phyloP scores from a whole-genome alignment of 2,888 invertebrate genomes.

The Opisthograptis luteolata region DNA sequence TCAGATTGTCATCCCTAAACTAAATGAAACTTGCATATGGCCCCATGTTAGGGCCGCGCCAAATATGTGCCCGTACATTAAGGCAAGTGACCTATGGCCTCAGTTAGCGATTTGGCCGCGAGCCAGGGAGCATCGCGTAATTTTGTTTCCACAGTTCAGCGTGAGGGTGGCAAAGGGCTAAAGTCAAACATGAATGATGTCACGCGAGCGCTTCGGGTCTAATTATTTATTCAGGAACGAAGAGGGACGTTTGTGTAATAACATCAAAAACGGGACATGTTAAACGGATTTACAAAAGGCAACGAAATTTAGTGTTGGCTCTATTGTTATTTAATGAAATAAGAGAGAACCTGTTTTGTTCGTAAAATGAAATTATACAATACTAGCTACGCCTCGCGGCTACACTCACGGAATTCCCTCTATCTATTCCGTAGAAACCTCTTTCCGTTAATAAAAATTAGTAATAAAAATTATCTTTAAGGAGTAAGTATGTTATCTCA shows the following conservation, averaged over 20 bases:
- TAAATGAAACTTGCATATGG: conserved; percentile 37
- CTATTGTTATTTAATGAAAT: conserved; percentile 1
- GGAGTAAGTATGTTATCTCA: too few relatives aligned
- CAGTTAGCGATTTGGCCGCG: conserved; percentile 64
- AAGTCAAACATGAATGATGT: conserved; percentile 31
- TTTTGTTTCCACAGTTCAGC: conserved; percentile 28
- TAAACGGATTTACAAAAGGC: conserved; percentile 19
- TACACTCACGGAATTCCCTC: too few relatives aligned
- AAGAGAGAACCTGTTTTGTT: background rate
- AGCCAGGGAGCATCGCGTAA: conserved; percentile 64
- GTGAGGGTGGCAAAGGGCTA: conserved; percentile 27
- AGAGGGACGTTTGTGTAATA: conserved; percentile 27
- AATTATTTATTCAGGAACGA: conserved; percentile 28
- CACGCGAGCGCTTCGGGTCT: conserved; percentile 19
- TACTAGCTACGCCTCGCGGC: too few relatives aligned
- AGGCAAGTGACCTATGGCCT: conserved; percentile 70
- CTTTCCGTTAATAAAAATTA: too few relatives aligned
- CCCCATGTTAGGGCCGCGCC: conserved; percentile 38
- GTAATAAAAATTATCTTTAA: too few relatives aligned
- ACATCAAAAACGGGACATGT: conserved; percentile 25
- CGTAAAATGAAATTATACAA: background rate
- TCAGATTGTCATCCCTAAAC: too few relatives aligned
- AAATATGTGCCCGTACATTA: conserved; percentile 69
- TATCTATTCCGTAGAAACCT: too few relatives aligned
- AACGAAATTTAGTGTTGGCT: conserved; percentile 14